These are phyloP conservation scores for Thaumetopoea pityocampa DNA, from an alignment of 1,140 invertebrate genomes.

Conservation along the genomic window DNA sequence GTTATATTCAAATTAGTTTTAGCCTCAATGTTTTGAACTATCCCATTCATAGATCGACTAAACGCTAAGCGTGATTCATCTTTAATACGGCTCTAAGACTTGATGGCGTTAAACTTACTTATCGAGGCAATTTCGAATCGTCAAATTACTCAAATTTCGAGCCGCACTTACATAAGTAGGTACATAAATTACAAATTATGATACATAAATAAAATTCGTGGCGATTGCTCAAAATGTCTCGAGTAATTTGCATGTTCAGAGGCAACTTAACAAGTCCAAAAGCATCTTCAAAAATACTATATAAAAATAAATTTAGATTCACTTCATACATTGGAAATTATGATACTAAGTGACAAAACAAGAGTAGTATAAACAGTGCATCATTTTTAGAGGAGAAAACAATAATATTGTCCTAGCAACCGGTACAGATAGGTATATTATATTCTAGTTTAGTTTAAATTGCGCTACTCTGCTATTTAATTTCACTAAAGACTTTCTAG, in stretches of 20 bases:
- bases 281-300: slow-evolving; percentile 9
- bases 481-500: slow-evolving; percentile 65
- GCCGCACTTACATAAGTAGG: no score
- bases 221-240: slow-evolving; percentile 2
- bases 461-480: slow-evolving; percentile 68
- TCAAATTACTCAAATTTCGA: no score
- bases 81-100: no score
- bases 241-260: slow-evolving; percentile 3
- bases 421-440: slow-evolving; percentile 56
- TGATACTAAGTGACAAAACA: slow-evolving; percentile 17
- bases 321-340: slow-evolving; percentile 10
- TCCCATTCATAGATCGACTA: no score
- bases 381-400: slow-evolving; percentile 45
- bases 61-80: no score
- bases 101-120: no score
- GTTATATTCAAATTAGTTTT: no score
- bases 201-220: no score
- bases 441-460: slow-evolving; percentile 68
- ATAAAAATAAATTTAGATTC: slow-evolving; percentile 18
- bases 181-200: no score
- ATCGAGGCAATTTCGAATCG: no score
- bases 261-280: slow-evolving; percentile 7
- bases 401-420: slow-evolving; percentile 65
- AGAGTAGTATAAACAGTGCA: slow-evolving; percentile 36
- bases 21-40: no score